phyloP scores from a whole-genome alignment of 2,113 vertebrate genomes.

The Datnioides undecimradiatus region DNA sequence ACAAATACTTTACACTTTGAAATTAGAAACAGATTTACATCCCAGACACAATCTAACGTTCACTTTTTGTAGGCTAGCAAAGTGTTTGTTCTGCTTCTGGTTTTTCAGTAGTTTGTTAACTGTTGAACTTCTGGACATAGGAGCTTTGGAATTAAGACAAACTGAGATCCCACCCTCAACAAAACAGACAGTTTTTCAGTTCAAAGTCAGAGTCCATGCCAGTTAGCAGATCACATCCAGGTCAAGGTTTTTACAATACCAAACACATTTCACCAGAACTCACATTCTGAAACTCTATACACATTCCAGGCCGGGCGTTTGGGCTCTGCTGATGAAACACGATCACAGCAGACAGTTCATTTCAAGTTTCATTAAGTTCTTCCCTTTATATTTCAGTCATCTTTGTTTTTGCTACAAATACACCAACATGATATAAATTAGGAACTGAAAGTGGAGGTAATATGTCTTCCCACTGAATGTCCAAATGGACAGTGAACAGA shows the following conservation, averaged over 20 bases:
- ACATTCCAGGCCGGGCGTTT: conserved; percentile 87
- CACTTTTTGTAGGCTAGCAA: conserved; percentile 83
- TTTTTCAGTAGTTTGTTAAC: conserved; percentile 83
- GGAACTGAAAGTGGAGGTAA: conserved; percentile 50
- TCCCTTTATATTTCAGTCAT: conserved; percentile 46
- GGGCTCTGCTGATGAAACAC: conserved; percentile 91
- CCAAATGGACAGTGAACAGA: conserved; percentile 15
- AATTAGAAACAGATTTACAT: conserved; percentile 95
- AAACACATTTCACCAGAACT: conserved; percentile 83
- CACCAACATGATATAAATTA: conserved; percentile 52
- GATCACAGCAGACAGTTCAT: conserved; percentile 86
- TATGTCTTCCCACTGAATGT: conserved; percentile 26
- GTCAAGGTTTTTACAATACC: conserved; percentile 58
- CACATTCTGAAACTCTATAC: conserved; percentile 90
- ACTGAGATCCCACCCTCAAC: neutral
- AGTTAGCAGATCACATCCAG: conserved; percentile 85
- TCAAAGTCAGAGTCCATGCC: conserved; percentile 78
- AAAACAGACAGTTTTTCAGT: conserved; percentile 35
- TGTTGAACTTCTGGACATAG: conserved; percentile 87
- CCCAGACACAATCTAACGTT: conserved; percentile 93
- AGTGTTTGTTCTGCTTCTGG: conserved; percentile 77
- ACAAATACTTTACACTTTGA: conserved; percentile 97
- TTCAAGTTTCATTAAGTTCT: conserved; percentile 72
- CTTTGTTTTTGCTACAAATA: conserved; percentile 48
- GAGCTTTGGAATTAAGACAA: conserved; percentile 82